Evolutionary conservation across 2,888 invertebrate species (phyloP), one percentile per base, ranked within the genome.

Genomic region (Cephus nigrinus): DNA sequence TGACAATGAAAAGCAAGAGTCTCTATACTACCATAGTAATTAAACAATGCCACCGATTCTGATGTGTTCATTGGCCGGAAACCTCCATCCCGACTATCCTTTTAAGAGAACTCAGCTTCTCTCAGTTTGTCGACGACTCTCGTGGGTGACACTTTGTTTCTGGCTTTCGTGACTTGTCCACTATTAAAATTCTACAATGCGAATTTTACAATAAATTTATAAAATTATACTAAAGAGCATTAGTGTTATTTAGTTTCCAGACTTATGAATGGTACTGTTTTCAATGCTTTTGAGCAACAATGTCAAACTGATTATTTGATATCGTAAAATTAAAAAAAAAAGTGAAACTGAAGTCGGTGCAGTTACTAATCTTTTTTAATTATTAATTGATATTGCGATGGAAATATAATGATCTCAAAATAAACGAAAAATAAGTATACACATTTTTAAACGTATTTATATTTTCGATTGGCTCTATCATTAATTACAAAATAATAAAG

Each of bases 81-180:
- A 55, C 55, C 55, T 55, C 23, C 55, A 5, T 55, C 23, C 55
- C 23, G 23, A 55, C 23, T 55, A 55, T 55, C 55, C 55, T 23
- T 55, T 55, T 55, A 55, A 55, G 55, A 55, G 55, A 23, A 55
- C 55, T 55, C 55, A 23, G 55, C 55, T 78, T 79, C 76, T 78
- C 80, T 85, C 86, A 89, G 89, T 89, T 82, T 84, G 83, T 78
- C 84, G 76, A 80, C 82, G 81, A 86, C 87, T 84, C 81, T 84
- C 86, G 81, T 82, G 80, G 84, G 83, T 84, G 84, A 86, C 86
- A 85, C 83, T 85, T 84, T 83, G 78, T 80, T 80, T 77, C 79
- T 80, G 74, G 80, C 73, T 23, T 55, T 55, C 5, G 23, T 23
- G 23, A 55, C 55, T 9, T 23, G 9, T 55, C 23, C 23, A 9